Evolutionary conservation across 2,888 invertebrate genomes (phyloP).

Genomic region (Digitonthophagus gazella): DNA sequence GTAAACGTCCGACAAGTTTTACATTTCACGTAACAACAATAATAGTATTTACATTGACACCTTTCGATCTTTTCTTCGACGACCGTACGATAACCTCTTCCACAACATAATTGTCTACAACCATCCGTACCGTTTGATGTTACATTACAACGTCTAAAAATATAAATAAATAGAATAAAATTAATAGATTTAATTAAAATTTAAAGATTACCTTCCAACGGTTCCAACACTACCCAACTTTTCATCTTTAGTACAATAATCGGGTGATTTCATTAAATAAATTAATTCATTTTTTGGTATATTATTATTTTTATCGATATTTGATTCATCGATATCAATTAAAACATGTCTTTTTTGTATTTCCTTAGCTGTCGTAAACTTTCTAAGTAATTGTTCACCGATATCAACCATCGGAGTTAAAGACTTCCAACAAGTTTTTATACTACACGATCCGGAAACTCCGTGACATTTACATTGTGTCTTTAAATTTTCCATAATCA

Average conservation of each 20-base stretch:
- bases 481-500: slow-evolving; percentile 61
- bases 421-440: slow-evolving; percentile 79
- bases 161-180: neutral
- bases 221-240: slow-evolving; percentile 76
- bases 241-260: slow-evolving; percentile 75
- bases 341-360: slow-evolving; percentile 46
- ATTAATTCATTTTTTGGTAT: slow-evolving; percentile 59
- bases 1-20: slow-evolving; percentile 73
- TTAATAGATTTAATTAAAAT: neutral
- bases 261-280: slow-evolving; percentile 77
- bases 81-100: slow-evolving; percentile 71
- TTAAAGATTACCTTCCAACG: slow-evolving; percentile 62
- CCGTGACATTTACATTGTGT: slow-evolving; percentile 82
- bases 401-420: slow-evolving; percentile 60
- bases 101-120: slow-evolving; percentile 81
- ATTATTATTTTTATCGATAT: neutral
- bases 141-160: slow-evolving; percentile 68
- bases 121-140: slow-evolving; percentile 66
- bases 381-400: slow-evolving; percentile 58
- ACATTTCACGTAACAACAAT: slow-evolving; percentile 87
- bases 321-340: neutral
- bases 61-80: slow-evolving; percentile 68
- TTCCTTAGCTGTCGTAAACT: slow-evolving; percentile 59
- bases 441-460: slow-evolving; percentile 78
- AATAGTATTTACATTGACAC: slow-evolving; percentile 82